phyloP scores from a whole-genome alignment of 2,888 invertebrate genomes.

The Anorthoa munda region DNA sequence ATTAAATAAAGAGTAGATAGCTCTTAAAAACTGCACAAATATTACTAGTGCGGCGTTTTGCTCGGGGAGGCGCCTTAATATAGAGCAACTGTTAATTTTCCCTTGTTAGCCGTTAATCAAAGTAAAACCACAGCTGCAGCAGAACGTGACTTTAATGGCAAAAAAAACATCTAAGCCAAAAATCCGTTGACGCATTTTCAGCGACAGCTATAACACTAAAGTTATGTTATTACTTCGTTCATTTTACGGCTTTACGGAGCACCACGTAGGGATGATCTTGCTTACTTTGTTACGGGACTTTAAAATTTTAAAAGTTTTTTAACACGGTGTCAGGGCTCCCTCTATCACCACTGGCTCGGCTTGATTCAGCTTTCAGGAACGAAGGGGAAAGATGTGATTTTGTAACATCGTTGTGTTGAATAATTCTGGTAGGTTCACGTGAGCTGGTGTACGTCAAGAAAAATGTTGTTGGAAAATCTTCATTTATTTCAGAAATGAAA shows the following conservation, averaged over 20 bases:
- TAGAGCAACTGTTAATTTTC: not conserved
- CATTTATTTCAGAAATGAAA: conserved; percentile 1
- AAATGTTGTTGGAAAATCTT: conserved; percentile 15
- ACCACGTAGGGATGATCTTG: conserved; percentile 40
- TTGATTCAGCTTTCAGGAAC: conserved; percentile 33
- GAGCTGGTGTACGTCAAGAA: conserved; percentile 8
- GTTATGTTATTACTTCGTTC: conserved; percentile 52
- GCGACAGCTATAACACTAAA: conserved; percentile 24
- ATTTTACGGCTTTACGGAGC: conserved; percentile 59
- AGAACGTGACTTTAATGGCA: not conserved
- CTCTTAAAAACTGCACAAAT: too few species aligned
- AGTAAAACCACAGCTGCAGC: not conserved
- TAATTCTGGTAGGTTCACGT: conserved; percentile 27
- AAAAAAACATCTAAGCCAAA: conserved; percentile 4
- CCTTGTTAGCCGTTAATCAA: not conserved
- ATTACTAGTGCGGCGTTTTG: too few species aligned
- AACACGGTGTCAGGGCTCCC: conserved; percentile 26
- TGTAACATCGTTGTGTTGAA: conserved; percentile 41
- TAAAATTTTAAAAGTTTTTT: conserved; percentile 54
- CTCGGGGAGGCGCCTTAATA: too few species aligned
- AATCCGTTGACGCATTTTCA: conserved; percentile 40
- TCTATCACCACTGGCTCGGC: conserved; percentile 15
- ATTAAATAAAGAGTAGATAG: too few species aligned
- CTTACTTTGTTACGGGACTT: conserved; percentile 54
- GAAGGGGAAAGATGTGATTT: conserved; percentile 33